phyloP scores from a whole-genome alignment of 2,113 vertebrate species.

The Hyperoodon ampullatus region DNA sequence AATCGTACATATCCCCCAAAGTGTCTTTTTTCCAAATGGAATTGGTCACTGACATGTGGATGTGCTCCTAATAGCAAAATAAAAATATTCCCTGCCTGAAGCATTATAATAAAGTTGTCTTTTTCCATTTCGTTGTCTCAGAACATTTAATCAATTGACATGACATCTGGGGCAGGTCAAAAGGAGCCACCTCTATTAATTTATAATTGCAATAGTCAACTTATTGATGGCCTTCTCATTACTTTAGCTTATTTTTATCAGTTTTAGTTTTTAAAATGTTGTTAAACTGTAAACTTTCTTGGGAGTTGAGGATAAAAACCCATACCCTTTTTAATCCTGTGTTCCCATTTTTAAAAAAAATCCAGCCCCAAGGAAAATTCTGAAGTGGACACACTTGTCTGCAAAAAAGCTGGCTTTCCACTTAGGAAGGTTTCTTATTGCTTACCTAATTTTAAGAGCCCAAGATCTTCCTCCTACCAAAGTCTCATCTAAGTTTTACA shows the following conservation, averaged over 20 bases:
- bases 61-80: slow-evolving; percentile 77
- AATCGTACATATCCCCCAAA: slow-evolving; percentile 60
- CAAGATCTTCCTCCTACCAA: not conserved
- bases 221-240: slow-evolving; percentile 37
- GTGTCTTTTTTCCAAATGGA: slow-evolving; percentile 71
- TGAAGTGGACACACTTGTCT: not conserved
- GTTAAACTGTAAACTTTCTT: slow-evolving; percentile 21
- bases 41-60: slow-evolving; percentile 76
- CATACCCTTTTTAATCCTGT: not conserved
- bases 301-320: not conserved
- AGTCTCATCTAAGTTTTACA: not conserved
- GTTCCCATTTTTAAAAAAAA: not conserved
- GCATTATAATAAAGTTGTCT: slow-evolving; percentile 74
- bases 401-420: not conserved
- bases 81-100: slow-evolving; percentile 78
- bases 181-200: slow-evolving; percentile 55
- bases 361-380: slow-evolving; percentile 41
- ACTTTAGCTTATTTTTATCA: slow-evolving; percentile 58
- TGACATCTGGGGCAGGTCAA: slow-evolving; percentile 67
- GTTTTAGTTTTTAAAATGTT: slow-evolving; percentile 40
- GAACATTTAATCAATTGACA: slow-evolving; percentile 74
- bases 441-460: slow-evolving; percentile 7
- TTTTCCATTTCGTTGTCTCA: slow-evolving; percentile 70
- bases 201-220: slow-evolving; percentile 20
- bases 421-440: not conserved